Conservation (phyloP, 2,888 invertebrate species). For the Serrognathus titanus region DNA sequence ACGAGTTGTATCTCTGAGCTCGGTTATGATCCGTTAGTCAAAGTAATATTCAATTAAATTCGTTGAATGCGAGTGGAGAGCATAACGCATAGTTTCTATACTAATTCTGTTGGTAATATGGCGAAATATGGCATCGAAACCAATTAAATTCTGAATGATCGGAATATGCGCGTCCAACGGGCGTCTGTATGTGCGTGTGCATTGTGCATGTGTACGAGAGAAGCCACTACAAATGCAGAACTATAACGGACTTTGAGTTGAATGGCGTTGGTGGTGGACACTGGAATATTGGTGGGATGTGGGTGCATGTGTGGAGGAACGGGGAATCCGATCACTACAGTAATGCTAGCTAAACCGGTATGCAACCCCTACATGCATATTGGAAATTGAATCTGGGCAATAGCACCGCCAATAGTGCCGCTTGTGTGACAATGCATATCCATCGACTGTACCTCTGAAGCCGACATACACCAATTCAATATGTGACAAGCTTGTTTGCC, state of each 20-base stretch:
- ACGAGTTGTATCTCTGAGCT: slow-evolving; percentile 7
- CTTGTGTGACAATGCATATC: slow-evolving; percentile 46
- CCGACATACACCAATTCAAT: slow-evolving; percentile 38
- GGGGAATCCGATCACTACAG: slow-evolving; percentile 44
- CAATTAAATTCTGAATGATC: slow-evolving; percentile 43
- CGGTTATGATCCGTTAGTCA: slow-evolving; percentile 36
- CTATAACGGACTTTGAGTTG: slow-evolving; percentile 29
- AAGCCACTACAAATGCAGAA: slow-evolving; percentile 31
- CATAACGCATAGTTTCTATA: slow-evolving; percentile 28
- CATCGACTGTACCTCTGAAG: slow-evolving; percentile 33
- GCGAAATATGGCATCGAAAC: slow-evolving; percentile 42
- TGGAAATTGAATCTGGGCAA: slow-evolving; percentile 50
- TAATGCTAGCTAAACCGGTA: slow-evolving; percentile 42
- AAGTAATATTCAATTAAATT: slow-evolving; percentile 39
- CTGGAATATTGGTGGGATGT: slow-evolving; percentile 24
- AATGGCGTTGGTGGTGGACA: slow-evolving; percentile 27
- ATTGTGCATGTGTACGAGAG: slow-evolving; percentile 29
- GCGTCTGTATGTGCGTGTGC: slow-evolving; percentile 19
- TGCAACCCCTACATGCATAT: slow-evolving; percentile 43
- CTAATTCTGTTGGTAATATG: slow-evolving; percentile 32
- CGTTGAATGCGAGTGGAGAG: slow-evolving; percentile 15
- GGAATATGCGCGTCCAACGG: slow-evolving; percentile 27
- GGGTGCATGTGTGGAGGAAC: slow-evolving; percentile 22
- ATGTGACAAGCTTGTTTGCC: slow-evolving; percentile 47
- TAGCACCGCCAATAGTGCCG: slow-evolving; percentile 41